These are phyloP conservation scores for Gonioctena quinquepunctata DNA, from an alignment of 1,140 invertebrate genomes.

Conservation along the genomic window DNA sequence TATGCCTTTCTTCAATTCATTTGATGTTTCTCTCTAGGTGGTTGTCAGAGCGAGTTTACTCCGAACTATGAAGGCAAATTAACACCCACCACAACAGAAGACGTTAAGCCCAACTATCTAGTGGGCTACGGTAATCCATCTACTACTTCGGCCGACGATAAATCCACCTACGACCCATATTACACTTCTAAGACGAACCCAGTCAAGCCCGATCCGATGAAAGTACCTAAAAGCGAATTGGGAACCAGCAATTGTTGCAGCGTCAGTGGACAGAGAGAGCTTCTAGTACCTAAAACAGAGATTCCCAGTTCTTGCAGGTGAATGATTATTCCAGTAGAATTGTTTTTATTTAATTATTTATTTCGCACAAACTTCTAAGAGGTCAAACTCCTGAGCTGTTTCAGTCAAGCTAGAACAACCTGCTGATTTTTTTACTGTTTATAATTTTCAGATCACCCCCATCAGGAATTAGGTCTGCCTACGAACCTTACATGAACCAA, in stretches of 20 bases:
- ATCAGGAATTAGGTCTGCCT: constrained; percentile 57
- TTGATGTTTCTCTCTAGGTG: constrained; percentile 13
- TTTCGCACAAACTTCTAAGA: too few species aligned
- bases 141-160: constrained; percentile 28
- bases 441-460: constrained; percentile 60
- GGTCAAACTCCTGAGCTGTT: too few species aligned
- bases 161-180: constrained; percentile 56
- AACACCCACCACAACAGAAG: constrained; percentile 42
- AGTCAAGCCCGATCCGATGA: constrained; percentile 64
- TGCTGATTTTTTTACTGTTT: constrained; percentile 50
- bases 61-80: constrained; percentile 44
- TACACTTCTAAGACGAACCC: constrained; percentile 54
- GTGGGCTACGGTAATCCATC: constrained; percentile 38
- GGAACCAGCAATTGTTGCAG: constrained; percentile 60
- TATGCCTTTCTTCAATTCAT: neutral
- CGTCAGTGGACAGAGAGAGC: constrained; percentile 51
- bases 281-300: constrained; percentile 70
- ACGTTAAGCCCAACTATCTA: constrained; percentile 51
- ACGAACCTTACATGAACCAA: constrained; percentile 68
- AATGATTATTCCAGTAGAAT: too few species aligned
- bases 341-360: too few species aligned
- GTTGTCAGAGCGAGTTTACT: constrained; percentile 45
- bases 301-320: constrained; percentile 34
- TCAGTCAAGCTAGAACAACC: too few species aligned
- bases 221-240: constrained; percentile 60